Conservation (phyloP, 2,113 vertebrate species). For the Anguilla rostrata region DNA sequence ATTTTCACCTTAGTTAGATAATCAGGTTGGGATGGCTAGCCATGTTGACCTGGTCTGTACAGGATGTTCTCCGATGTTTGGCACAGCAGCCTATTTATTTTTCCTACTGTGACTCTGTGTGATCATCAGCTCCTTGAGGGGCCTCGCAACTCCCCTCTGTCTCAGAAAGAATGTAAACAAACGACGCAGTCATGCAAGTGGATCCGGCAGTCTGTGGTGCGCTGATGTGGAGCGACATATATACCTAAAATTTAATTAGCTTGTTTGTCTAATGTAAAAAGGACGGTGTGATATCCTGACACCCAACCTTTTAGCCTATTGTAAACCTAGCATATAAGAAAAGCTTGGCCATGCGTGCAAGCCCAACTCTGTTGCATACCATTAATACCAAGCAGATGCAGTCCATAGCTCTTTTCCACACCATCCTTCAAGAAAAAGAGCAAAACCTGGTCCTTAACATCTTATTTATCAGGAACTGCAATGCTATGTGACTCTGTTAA, state of each 20-base stretch:
- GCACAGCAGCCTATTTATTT: conserved; percentile 61
- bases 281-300: neutral
- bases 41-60: conserved; percentile 57
- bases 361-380: neutral
- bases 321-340: neutral
- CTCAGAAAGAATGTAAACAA: conserved; percentile 63
- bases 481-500: neutral
- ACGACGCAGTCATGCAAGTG: conserved; percentile 14
- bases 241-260: neutral
- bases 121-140: conserved; percentile 6
- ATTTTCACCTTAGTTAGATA: conserved; percentile 9
- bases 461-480: neutral
- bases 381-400: conserved; percentile 5
- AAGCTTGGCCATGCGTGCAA: neutral
- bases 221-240: conserved; percentile 3
- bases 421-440: neutral
- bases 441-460: neutral
- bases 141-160: conserved; percentile 36
- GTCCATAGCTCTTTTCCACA: neutral
- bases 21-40: conserved; percentile 29
- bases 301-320: neutral
- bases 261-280: conserved; percentile 15
- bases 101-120: conserved; percentile 50
- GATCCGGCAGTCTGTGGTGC: neutral
- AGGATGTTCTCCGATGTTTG: conserved; percentile 51